Conservation (phyloP, 2,113 vertebrate genomes). For the Entelurus aequoreus region DNA sequence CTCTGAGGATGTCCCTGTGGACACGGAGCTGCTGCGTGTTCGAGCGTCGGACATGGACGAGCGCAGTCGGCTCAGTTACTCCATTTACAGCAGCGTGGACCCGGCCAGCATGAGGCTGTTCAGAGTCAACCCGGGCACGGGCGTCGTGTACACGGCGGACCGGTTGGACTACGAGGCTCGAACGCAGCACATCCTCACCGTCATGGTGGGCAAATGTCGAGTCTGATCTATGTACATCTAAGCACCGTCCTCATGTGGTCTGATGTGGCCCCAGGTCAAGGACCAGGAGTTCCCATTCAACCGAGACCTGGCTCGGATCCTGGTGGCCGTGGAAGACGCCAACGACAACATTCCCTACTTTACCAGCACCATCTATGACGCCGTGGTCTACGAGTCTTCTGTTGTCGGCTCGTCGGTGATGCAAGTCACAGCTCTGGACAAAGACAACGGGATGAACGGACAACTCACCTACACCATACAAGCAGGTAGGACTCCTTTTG, state of each 20-base stretch:
- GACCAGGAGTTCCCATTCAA: conserved; percentile 97
- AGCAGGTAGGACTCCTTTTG: conserved; percentile 75
- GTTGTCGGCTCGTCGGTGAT: conserved; percentile 81
- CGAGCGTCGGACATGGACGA: conserved; percentile 86
- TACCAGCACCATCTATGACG: conserved; percentile 84
- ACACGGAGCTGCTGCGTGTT: conserved; percentile 84
- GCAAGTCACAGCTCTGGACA: conserved; percentile 91
- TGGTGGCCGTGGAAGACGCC: conserved; percentile 88
- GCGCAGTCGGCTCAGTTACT: conserved; percentile 86
- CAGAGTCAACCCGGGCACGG: conserved; percentile 83
- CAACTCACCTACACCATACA: conserved; percentile 86
- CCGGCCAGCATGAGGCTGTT: conserved; percentile 87
- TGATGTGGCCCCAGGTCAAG: conserved; percentile 77
- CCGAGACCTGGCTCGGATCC: conserved; percentile 87
- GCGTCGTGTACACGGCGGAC: conserved; percentile 84
- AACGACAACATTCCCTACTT: conserved; percentile 95
- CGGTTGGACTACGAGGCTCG: conserved; percentile 87
- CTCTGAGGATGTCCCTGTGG: conserved; percentile 83
- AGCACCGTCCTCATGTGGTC: conserved; percentile 7
- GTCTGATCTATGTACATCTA: conserved; percentile 23
- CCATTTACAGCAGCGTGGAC: conserved; percentile 89
- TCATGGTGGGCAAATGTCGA: conserved; percentile 81
- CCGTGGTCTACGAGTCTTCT: conserved; percentile 83
- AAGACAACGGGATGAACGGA: conserved; percentile 92
- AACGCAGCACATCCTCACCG: conserved; percentile 88